Percentiles rank a stretch among this genome's conserved stretches.
phyloP scores from a whole-genome alignment of 2,888 invertebrate species.

The Gortyna flavago region DNA sequence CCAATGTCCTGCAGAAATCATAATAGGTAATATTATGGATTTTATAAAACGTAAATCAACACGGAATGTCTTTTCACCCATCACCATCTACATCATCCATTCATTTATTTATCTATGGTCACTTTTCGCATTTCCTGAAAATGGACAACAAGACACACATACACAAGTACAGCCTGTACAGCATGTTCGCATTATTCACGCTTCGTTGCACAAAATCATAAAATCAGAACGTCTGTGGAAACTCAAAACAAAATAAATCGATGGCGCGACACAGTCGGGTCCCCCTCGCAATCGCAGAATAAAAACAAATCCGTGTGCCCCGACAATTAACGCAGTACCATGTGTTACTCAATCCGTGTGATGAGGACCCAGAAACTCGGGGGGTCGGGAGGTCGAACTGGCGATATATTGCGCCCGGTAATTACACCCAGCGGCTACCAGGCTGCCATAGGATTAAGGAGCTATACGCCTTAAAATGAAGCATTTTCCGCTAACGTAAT shows the following conservation, averaged over 20 bases:
- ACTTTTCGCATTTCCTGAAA: slow-evolving; percentile 6
- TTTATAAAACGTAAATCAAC: neutral
- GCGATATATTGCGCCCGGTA: slow-evolving; percentile 85
- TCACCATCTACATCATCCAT: neutral
- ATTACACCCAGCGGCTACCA: slow-evolving; percentile 85
- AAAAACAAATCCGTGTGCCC: slow-evolving; percentile 83
- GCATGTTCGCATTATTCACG: slow-evolving; percentile 26
- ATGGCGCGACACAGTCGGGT: slow-evolving; percentile 61
- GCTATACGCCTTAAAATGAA: slow-evolving; percentile 84
- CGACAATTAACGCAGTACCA: slow-evolving; percentile 86
- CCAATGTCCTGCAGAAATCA: neutral
- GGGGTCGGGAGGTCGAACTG: slow-evolving; percentile 72
- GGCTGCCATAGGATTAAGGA: slow-evolving; percentile 84
- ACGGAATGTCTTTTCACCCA: neutral
- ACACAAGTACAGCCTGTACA: slow-evolving; percentile 1
- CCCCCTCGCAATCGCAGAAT: slow-evolving; percentile 78
- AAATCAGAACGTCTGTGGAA: slow-evolving; percentile 48
- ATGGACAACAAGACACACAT: neutral
- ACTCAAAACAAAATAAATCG: slow-evolving; percentile 67
- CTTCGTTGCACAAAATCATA: slow-evolving; percentile 46
- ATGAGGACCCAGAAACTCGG: slow-evolving; percentile 76
- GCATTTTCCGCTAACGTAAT: slow-evolving; percentile 80
- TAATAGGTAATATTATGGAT: neutral
- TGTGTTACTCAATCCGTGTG: slow-evolving; percentile 85
- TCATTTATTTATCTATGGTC: neutral